A percentile compares a stretch with the other conserved stretches of the same genome.
phyloP scores from a whole-genome alignment of 2,113 vertebrate species.

The Astur gentilis region DNA sequence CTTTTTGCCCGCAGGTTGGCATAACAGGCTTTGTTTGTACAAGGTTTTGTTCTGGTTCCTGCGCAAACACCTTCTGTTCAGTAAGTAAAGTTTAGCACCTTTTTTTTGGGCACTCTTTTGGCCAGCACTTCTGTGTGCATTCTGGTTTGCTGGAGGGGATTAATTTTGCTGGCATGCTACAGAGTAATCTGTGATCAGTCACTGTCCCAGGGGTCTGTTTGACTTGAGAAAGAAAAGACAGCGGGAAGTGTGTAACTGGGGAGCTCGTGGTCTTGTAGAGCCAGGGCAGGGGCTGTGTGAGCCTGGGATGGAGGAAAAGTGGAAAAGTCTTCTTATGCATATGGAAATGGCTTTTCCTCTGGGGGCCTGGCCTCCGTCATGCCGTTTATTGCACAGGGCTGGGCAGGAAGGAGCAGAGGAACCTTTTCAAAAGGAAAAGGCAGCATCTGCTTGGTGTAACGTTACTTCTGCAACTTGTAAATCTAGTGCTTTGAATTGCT shows the following conservation, averaged over 20 bases:
- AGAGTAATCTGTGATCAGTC: background rate
- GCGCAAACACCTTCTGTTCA: background rate
- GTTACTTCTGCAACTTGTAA: background rate
- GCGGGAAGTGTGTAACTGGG: fast-evolving
- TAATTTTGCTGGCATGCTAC: background rate
- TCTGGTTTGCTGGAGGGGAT: background rate
- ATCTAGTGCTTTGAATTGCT: background rate
- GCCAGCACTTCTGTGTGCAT: background rate
- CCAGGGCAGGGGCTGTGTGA: fast-evolving
- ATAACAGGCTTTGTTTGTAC: background rate
- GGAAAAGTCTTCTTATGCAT: background rate
- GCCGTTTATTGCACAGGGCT: fast-evolving
- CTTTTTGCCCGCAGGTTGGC: background rate
- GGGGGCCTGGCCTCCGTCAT: fast-evolving
- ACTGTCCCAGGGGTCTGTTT: background rate
- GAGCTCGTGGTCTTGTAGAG: background rate
- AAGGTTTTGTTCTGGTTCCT: background rate
- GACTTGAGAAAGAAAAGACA: background rate
- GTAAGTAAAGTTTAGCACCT: background rate
- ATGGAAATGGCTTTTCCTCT: background rate
- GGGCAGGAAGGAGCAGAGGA: background rate
- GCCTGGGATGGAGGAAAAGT: background rate
- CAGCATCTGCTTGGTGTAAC: background rate
- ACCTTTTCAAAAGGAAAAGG: background rate
- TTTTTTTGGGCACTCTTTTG: background rate